Base-by-base conservation (phyloP, 2,888 invertebrate species). In the Dynastes hyllus region DNA sequence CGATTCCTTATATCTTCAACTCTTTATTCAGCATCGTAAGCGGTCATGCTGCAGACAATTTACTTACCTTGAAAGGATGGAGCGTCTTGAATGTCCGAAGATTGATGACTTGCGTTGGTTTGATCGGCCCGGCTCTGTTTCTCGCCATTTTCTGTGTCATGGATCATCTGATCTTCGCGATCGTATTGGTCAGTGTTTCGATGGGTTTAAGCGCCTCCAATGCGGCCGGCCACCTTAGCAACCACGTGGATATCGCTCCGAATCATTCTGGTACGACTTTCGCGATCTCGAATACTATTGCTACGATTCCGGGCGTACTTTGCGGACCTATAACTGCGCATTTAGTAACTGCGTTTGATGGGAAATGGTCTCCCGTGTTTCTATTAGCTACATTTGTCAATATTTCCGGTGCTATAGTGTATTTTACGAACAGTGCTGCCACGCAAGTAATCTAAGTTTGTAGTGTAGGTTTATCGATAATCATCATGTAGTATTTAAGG, bases 271-370 rank as follows among this genome's bases (percentile, higher is more conserved):
- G 94, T 37, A 92, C 94, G 76, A 94, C 94, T 22, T 95, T 95
- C 88, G 94, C 94, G 45, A 92, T 95, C 81, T 94, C 94, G 55
- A 95, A 95, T 86, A 94, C 94, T 6, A 90, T 95, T 83, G 94
- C 94, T 2, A 95, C 94, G 0, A 93, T 95, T 83, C 94, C 95
- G 0, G 94, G 94, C 9, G 94, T 95, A 71, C 88, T 94, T 51
- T 94, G 94, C 85, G 95, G 95, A n/a, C 95, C 94, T 13, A 87
- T 95, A 77, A 95, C 94, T 5, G 95, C 94, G 1, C 93, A 93
- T 87, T 87, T 94, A 80, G 94, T 95, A 11, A 93, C 92, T 0
- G 91, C 93, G 77, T 93, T 93, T 0, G 91, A 92, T 83, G 94
- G 94, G 6, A 91, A 94, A 75, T 95, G 94, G 94, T 91, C 94